Conservation (phyloP, 2,888 invertebrate species). For the Carcina quercana region DNA sequence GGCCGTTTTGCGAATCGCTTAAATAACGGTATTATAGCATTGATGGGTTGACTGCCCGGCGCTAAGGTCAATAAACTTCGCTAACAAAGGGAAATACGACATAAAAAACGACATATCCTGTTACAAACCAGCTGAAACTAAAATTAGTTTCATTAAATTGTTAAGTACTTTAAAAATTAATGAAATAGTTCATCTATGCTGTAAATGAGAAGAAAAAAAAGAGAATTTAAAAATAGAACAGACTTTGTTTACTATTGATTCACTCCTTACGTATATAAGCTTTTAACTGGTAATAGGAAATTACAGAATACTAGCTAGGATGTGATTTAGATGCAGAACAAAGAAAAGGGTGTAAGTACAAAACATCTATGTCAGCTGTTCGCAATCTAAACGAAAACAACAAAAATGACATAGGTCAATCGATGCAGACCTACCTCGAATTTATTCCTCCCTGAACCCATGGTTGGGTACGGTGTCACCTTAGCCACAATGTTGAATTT, state of each 20-base stretch:
- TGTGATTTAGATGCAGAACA: conserved; percentile 31
- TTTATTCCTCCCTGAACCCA: conserved; percentile 78
- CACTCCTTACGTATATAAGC: background rate
- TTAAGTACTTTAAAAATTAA: background rate
- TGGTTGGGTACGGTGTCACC: conserved; percentile 67
- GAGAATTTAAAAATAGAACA: background rate
- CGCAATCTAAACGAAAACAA: conserved; percentile 66
- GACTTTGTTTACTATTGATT: background rate
- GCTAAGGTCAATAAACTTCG: conserved; percentile 42
- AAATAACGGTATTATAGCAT: conserved; percentile 37
- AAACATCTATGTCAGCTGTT: conserved; percentile 74
- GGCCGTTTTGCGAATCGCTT: conserved; percentile 26
- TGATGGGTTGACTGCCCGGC: conserved; percentile 38
- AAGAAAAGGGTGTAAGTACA: conserved; percentile 37
- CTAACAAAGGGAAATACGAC: conserved; percentile 31
- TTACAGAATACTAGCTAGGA: background rate
- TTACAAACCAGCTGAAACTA: background rate
- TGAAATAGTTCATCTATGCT: too few species aligned
- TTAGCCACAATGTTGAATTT: conserved; percentile 64
- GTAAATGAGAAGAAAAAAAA: too few species aligned
- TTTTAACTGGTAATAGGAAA: background rate
- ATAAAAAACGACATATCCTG: conserved; percentile 1
- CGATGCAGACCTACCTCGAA: conserved; percentile 71
- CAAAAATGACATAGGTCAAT: conserved; percentile 29
- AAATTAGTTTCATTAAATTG: background rate